Conservation (phyloP, 2,797 vertebrate genomes). For the Melanitta fusca region DNA sequence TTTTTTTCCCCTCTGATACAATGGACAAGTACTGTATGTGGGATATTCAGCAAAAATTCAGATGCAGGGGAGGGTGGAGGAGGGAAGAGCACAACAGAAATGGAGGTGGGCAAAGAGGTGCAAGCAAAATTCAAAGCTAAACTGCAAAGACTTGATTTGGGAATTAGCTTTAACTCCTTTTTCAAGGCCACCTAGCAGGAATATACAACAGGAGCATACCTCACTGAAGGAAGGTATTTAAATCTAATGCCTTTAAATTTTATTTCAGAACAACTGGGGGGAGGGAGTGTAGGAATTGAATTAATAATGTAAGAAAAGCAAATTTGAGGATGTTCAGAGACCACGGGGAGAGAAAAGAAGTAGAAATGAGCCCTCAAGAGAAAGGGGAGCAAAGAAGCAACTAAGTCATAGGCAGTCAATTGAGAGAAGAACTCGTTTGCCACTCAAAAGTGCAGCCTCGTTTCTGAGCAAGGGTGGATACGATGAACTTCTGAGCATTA, state of each 20-base stretch:
- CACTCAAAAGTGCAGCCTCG: not conserved
- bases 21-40: not conserved
- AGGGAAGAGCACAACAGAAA: not conserved
- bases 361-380: not conserved
- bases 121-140: not conserved
- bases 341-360: not conserved
- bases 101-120: not conserved
- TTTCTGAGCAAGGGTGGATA: not conserved
- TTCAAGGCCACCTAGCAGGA: not conserved
- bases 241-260: not conserved
- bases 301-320: constrained; percentile 11
- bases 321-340: not conserved
- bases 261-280: not conserved
- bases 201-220: not conserved
- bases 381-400: not conserved
- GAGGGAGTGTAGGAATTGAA: not conserved
- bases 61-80: not conserved
- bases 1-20: not conserved
- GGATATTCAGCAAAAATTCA: constrained; percentile 40
- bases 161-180: not conserved
- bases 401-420: not conserved
- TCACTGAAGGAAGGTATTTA: constrained; percentile 34
- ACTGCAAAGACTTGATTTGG: not conserved
- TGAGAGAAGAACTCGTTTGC: not conserved
- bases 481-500: not conserved